A percentile compares a stretch with the other conserved stretches of the same genome.
Conservation (phyloP, 2,113 vertebrate species). For the Anhinga rufa region DNA sequence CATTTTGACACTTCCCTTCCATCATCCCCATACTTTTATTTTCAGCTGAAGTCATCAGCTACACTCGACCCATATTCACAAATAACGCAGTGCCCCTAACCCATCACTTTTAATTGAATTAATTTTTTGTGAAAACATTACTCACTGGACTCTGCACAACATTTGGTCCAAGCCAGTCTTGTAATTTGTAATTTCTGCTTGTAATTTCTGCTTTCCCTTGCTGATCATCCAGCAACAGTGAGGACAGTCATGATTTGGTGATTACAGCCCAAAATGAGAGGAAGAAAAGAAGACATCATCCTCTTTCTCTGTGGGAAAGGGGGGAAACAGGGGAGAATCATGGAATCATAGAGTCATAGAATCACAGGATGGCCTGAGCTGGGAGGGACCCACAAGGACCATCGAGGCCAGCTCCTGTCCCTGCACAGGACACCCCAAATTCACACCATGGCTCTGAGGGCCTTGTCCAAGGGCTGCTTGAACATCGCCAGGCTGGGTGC, state of each 20-base stretch:
- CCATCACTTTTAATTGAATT: background rate
- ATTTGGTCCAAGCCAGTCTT: background rate
- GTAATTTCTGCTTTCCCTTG: background rate
- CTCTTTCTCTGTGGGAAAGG: background rate
- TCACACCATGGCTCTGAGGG: too few relatives aligned
- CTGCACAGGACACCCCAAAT: too few relatives aligned
- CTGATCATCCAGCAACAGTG: background rate
- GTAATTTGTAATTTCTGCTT: background rate
- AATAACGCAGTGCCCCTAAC: background rate
- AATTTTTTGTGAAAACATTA: background rate
- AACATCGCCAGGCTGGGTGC: too few relatives aligned
- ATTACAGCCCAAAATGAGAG: background rate
- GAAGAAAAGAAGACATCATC: background rate
- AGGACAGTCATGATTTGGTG: background rate
- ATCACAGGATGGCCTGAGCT: too few relatives aligned
- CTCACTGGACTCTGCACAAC: background rate
- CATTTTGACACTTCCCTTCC: constrained; percentile 46
- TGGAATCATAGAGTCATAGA: too few relatives aligned
- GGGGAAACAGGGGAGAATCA: background rate
- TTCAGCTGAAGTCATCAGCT: background rate
- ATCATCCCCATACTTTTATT: background rate
- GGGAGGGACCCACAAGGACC: too few relatives aligned
- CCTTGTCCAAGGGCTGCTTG: too few relatives aligned
- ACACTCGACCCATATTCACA: background rate
- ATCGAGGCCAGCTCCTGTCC: too few relatives aligned